A percentile compares a stretch with the other conserved stretches of the same genome.
phyloP scores from a whole-genome alignment of 2,797 vertebrate genomes.

The Catostomus latipinnis region DNA sequence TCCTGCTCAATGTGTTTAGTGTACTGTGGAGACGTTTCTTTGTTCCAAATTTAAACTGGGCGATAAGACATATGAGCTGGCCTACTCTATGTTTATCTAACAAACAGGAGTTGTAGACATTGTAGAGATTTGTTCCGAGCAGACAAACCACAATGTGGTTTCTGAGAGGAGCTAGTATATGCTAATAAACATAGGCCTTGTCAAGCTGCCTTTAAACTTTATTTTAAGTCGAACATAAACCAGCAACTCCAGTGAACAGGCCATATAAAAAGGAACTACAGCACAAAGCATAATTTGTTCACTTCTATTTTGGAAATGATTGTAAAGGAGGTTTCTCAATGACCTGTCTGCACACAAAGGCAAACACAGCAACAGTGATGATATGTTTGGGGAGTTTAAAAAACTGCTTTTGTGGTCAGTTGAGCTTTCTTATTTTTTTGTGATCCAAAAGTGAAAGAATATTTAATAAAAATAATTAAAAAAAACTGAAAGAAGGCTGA shows the following conservation, averaged over 20 bases:
- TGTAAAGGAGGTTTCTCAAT: constrained; percentile 60
- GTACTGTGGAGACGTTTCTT: constrained; percentile 21
- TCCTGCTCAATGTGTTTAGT: constrained; percentile 1
- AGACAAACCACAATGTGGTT: constrained; percentile 32
- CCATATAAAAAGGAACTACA: constrained; percentile 38
- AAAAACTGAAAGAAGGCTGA: too few relatives aligned
- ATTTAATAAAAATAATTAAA: too few relatives aligned
- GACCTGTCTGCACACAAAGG: constrained; percentile 57
- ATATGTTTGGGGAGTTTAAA: constrained; percentile 48
- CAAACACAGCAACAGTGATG: constrained; percentile 50
- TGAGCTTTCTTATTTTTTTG: constrained; percentile 49
- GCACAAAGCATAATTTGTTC: constrained; percentile 61
- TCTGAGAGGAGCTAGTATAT: constrained; percentile 32
- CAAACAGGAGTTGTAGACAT: constrained; percentile 34
- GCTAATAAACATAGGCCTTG: constrained; percentile 35
- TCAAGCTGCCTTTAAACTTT: constrained; percentile 43
- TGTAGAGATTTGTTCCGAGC: constrained; percentile 9
- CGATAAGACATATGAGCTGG: not conserved
- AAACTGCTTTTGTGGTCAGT: constrained; percentile 53
- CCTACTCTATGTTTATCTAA: constrained; percentile 36
- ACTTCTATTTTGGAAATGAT: constrained; percentile 58
- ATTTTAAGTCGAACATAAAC: constrained; percentile 42
- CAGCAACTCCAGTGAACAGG: constrained; percentile 29
- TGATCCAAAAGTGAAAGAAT: too few relatives aligned
- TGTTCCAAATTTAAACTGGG: constrained; percentile 12